phyloP scores from a whole-genome alignment of 2,888 invertebrate genomes.

The Stictocephala bisonia region DNA sequence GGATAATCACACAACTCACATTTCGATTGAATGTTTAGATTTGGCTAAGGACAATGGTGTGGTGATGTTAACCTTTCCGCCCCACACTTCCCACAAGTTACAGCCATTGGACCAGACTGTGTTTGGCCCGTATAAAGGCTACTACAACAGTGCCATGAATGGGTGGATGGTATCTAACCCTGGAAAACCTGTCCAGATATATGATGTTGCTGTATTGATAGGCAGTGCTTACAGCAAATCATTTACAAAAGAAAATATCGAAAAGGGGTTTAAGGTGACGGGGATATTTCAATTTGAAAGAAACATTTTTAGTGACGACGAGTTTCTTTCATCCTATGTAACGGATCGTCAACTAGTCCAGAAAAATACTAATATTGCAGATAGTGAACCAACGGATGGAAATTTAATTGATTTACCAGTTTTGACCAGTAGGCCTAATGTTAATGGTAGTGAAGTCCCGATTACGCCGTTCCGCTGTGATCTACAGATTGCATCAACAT shows the following conservation, averaged over 20 bases:
- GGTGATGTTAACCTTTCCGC: neutral
- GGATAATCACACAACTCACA: conserved; percentile 4
- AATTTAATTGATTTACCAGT: neutral
- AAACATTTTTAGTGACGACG: conserved; percentile 14
- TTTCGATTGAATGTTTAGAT: neutral
- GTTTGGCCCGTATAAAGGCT: conserved; percentile 37
- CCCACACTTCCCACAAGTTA: conserved; percentile 47
- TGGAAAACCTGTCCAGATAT: conserved; percentile 14
- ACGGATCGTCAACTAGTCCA: conserved; percentile 40
- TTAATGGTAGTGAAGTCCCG: too few species aligned
- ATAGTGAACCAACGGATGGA: neutral
- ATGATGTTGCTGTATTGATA: conserved; percentile 27
- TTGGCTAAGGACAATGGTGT: neutral
- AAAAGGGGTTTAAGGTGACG: conserved; percentile 21
- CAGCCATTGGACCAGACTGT: conserved; percentile 27
- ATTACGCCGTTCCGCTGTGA: neutral
- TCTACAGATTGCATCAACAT: neutral
- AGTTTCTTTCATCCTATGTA: conserved; percentile 15
- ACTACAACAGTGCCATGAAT: conserved; percentile 7
- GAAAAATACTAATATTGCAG: neutral
- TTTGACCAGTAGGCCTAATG: neutral
- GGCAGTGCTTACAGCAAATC: conserved; percentile 3
- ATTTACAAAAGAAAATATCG: conserved; percentile 10
- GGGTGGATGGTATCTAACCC: conserved; percentile 29
- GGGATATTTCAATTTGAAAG: conserved; percentile 17